These are phyloP conservation scores for Drosophila aff. DNA, from an alignment of 1,140 invertebrate genomes.

Conservation along the genomic window DNA sequence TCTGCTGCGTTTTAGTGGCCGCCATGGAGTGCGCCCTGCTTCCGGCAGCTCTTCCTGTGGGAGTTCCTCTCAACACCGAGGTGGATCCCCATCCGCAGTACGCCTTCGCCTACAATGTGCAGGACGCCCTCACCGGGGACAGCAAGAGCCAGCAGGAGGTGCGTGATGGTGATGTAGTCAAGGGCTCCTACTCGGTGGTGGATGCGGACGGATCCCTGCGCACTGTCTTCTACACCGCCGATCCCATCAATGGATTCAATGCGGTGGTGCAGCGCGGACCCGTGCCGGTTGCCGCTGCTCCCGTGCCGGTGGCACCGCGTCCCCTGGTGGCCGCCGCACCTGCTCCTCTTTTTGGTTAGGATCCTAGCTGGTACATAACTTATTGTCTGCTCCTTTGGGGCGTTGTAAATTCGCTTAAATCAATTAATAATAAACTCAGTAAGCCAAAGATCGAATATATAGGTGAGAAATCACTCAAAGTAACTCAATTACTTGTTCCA, in stretches of 20 bases:
- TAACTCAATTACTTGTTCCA: constrained; percentile 6
- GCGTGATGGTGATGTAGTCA: constrained; percentile 87
- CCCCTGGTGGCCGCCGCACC: constrained; percentile 53
- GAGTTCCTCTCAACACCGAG: constrained; percentile 84
- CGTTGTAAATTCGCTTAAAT: constrained; percentile 45
- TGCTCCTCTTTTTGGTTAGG: constrained; percentile 61
- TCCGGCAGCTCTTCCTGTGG: constrained; percentile 72
- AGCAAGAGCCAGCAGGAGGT: constrained; percentile 88
- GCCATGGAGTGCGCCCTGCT: constrained; percentile 67
- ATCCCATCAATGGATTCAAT: constrained; percentile 88
- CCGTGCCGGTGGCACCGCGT: constrained; percentile 34
- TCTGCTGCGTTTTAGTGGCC: constrained; percentile 65
- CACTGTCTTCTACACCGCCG: constrained; percentile 87
- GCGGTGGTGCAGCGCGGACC: constrained; percentile 86
- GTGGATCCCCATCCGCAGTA: constrained; percentile 88
- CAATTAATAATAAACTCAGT: constrained; percentile 61
- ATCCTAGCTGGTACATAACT: constrained; percentile 69
- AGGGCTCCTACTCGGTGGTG: constrained; percentile 87
- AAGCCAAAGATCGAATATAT: constrained; percentile 47
- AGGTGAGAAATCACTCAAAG: not conserved
- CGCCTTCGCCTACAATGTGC: constrained; percentile 87
- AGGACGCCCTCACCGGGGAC: constrained; percentile 88
- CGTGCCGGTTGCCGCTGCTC: constrained; percentile 36
- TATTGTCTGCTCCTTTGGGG: constrained; percentile 60
- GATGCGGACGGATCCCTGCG: constrained; percentile 87